Evolutionary conservation across 2,797 vertebrate genomes (phyloP), one percentile per base, ranked within the genome.

Genomic region (Acanthurus lineatus): DNA sequence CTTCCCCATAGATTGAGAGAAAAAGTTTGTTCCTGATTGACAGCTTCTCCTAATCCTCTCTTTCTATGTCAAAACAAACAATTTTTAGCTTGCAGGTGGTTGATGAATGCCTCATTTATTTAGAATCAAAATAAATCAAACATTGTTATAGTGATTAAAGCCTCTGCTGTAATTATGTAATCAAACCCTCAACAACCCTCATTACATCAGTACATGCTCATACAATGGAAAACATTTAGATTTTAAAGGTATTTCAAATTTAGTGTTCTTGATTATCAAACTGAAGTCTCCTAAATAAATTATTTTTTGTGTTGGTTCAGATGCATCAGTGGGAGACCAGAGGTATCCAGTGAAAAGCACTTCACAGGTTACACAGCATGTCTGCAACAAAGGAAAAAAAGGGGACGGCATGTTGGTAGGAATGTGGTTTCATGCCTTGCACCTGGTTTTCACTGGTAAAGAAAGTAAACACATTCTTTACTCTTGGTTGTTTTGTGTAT

Each of bases 91-190:
- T 74, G 88, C 86, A 89, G 88, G 88, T 89, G 90, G 84, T 74
- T 87, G 87, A 89, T 88, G 81, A 90, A 84, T 68, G 70, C 38
- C 79, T 86, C 51, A 67, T 88, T 90, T 85, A 77, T 83, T 86
- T 82, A 70, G 54, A 78, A 78, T 73, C 58, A 59, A 53, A 75
- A 75, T 69, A 81, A 84, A 86, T 81, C 58, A 76, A 86, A 73
- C 63, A 62, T 47, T 73, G 38, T 88, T 76, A 70, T 1, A 59
- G 45, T 88, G 51, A 89, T 89, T 88, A 88, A 49, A 86, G 60
- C 40, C 47, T n/a, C 51, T 0, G 17, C 61, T 11, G 42, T 77
- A 42, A 84, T 85, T 64, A 66, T 75, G 58, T 64, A 73, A 84
- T 88, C 60, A 85, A 81, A 85, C 77, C 3, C 7, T 70, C 70